Conservation (phyloP, 2,113 vertebrate species). For the Melanotaenia duboulayi region DNA sequence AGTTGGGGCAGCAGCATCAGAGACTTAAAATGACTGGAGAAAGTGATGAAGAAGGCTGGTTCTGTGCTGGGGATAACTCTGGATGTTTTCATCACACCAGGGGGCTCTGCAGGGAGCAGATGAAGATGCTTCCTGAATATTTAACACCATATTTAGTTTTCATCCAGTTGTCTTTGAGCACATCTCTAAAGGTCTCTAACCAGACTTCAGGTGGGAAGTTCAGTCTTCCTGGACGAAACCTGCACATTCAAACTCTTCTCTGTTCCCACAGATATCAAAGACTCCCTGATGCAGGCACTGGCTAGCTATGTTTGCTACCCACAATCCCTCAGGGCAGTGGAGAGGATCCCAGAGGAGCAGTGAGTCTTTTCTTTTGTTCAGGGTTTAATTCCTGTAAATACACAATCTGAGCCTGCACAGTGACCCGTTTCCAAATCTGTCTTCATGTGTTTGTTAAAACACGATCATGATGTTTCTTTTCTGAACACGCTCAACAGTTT, state of each 20-base stretch:
- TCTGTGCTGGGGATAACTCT: too few relatives aligned
- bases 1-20: too few relatives aligned
- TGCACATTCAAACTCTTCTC: neutral
- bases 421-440: neutral
- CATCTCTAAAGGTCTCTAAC: neutral
- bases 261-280: slow-evolving; percentile 90
- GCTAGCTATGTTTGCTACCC: slow-evolving; percentile 99
- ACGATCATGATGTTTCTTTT: too few relatives aligned
- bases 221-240: too few relatives aligned
- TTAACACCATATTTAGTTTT: neutral
- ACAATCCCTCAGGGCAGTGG: slow-evolving; percentile 94
- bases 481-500: too few relatives aligned
- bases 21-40: too few relatives aligned
- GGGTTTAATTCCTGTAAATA: neutral
- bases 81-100: neutral
- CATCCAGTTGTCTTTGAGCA: neutral
- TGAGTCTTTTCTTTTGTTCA: slow-evolving; percentile 79
- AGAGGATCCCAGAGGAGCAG: slow-evolving; percentile 96
- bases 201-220: neutral
- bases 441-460: too few relatives aligned
- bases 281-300: slow-evolving; percentile 97
- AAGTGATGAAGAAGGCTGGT: too few relatives aligned
- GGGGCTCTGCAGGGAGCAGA: neutral
- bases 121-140: neutral
- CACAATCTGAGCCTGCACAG: neutral